Conservation (phyloP, 2,888 invertebrate genomes). For the Hypena proboscidalis region DNA sequence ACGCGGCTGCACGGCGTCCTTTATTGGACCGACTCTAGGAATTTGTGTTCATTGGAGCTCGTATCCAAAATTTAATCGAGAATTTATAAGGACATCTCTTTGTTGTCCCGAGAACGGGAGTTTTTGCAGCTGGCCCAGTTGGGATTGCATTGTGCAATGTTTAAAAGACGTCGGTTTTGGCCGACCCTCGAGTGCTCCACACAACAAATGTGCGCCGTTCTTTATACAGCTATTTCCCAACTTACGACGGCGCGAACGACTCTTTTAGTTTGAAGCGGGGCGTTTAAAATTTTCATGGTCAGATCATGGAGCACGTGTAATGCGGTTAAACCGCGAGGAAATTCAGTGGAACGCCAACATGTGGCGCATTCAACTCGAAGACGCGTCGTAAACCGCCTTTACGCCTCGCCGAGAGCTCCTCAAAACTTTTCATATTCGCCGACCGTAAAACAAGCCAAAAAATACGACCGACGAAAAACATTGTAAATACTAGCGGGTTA, state of each 20-base stretch:
- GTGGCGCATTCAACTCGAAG: conserved; percentile 80
- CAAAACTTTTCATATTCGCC: conserved; percentile 84
- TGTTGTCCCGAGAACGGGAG: conserved; percentile 66
- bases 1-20: conserved; percentile 84
- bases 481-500: conserved; percentile 81
- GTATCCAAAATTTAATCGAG: conserved; percentile 84
- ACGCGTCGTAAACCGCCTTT: conserved; percentile 84
- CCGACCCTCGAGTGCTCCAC: conserved; percentile 53
- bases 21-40: conserved; percentile 84
- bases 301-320: conserved; percentile 78
- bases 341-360: conserved; percentile 73
- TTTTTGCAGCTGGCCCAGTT: conserved; percentile 74
- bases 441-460: conserved; percentile 82
- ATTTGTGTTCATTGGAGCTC: conserved; percentile 84
- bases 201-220: conserved; percentile 48
- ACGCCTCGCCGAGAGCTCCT: conserved; percentile 79
- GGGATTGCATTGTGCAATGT: conserved; percentile 63
- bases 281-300: conserved; percentile 83
- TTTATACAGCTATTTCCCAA: conserved; percentile 46
- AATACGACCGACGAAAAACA: conserved; percentile 83
- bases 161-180: conserved; percentile 63
- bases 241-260: conserved; percentile 46
- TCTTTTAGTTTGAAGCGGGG: conserved; percentile 69
- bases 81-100: conserved; percentile 81
- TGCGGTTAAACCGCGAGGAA: conserved; percentile 73